These are phyloP conservation scores for Habropoda laboriosa DNA, from an alignment of 1,140 invertebrate species.

Conservation along the genomic window DNA sequence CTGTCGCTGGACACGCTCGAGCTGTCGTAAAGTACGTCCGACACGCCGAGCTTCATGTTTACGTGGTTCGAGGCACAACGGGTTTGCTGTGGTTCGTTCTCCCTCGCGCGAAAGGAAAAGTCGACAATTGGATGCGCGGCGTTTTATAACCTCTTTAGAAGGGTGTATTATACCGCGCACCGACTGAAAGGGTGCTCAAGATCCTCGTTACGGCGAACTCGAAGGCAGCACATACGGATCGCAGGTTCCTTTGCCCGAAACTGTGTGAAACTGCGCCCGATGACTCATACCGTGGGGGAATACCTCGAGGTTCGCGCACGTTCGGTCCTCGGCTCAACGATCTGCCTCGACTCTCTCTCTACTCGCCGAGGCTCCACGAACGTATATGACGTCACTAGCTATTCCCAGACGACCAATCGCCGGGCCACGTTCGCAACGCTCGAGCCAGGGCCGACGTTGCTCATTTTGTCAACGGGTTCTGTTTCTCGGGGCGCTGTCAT, in stretches of 20 bases:
- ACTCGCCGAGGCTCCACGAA: slow-evolving; percentile 41
- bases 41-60: slow-evolving; percentile 77
- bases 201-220: slow-evolving; percentile 43
- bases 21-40: slow-evolving; percentile 77
- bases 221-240: slow-evolving; percentile 43
- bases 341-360: slow-evolving; percentile 31
- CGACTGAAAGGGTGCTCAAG: neutral
- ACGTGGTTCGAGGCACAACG: slow-evolving; percentile 22
- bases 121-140: neutral
- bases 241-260: slow-evolving; percentile 64
- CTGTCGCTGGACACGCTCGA: slow-evolving; percentile 79
- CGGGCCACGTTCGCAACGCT: slow-evolving; percentile 14
- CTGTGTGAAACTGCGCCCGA: slow-evolving; percentile 71
- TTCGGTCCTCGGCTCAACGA: slow-evolving; percentile 58
- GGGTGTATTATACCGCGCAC: neutral
- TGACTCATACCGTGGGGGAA: slow-evolving; percentile 79
- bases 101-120: slow-evolving; percentile 16
- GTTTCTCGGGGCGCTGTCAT: neutral
- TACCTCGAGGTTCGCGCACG: slow-evolving; percentile 69
- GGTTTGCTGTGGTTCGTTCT: neutral
- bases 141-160: slow-evolving; percentile 48
- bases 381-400: slow-evolving; percentile 62
- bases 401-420: slow-evolving; percentile 62
- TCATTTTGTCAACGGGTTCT: neutral
- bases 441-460: slow-evolving; percentile 33